A percentile compares a stretch with the other conserved stretches of the same genome.
phyloP scores from a whole-genome alignment of 2,797 vertebrate genomes.

The Cossypha dichroa region DNA sequence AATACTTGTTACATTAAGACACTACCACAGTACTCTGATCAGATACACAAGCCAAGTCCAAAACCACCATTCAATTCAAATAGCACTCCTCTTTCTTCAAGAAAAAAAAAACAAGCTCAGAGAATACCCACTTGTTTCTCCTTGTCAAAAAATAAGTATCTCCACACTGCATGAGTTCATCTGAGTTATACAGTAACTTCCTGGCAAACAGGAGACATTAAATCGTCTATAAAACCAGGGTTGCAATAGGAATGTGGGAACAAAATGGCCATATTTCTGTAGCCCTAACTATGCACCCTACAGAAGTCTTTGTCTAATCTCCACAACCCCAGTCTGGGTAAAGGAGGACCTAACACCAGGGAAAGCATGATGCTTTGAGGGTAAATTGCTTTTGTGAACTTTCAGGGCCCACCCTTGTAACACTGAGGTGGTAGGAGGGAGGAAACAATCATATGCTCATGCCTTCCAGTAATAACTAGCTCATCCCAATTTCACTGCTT shows the following conservation, averaged over 20 bases:
- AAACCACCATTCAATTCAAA: background rate
- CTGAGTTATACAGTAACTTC: background rate
- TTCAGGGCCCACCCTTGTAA: background rate
- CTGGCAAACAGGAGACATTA: background rate
- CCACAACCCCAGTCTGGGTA: background rate
- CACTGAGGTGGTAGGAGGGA: background rate
- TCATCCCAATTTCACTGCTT: background rate
- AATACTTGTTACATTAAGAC: background rate
- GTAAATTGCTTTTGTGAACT: fast-evolving
- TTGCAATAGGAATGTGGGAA: background rate
- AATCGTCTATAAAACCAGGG: background rate
- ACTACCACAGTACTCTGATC: background rate
- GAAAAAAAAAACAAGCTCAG: background rate
- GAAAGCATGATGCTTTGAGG: background rate
- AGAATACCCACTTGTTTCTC: background rate
- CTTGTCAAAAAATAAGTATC: background rate
- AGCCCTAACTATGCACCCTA: background rate
- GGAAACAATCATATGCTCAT: background rate
- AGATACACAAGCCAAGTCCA: background rate
- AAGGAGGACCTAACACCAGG: fast-evolving
- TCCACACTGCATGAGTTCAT: background rate
- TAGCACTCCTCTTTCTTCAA: background rate
- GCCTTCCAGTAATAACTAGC: fast-evolving
- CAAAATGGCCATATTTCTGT: fast-evolving
- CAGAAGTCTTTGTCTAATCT: background rate